These are phyloP conservation scores for Andrena chrysosceles DNA, from an alignment of 2,888 invertebrate genomes.

Conservation along the genomic window DNA sequence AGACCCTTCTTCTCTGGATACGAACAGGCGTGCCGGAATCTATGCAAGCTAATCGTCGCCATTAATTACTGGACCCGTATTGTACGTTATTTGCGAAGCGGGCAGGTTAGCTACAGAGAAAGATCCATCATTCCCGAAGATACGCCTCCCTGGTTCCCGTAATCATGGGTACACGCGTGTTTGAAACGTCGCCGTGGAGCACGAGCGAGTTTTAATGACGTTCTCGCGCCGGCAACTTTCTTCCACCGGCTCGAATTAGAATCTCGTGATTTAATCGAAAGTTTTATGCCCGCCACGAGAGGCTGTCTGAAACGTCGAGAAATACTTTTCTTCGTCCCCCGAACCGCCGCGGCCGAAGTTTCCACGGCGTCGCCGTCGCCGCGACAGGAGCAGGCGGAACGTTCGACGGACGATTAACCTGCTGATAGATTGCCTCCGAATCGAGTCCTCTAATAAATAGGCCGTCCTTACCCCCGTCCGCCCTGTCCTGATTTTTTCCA, in stretches of 20 bases:
- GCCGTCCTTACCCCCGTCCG: constrained; percentile 41
- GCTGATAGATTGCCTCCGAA: constrained; percentile 67
- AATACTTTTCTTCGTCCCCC: constrained; percentile 19
- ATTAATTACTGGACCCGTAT: constrained; percentile 72
- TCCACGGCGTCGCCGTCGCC: constrained; percentile 14
- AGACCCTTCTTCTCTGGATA: constrained; percentile 27
- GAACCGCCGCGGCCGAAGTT: constrained; percentile 18
- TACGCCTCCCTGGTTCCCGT: constrained; percentile 62
- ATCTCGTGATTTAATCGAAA: constrained; percentile 53
- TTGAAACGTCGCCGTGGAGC: constrained; percentile 33
- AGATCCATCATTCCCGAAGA: constrained; percentile 66
- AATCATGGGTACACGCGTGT: constrained; percentile 54
- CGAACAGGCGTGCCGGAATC: constrained; percentile 44
- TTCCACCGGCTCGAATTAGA: constrained; percentile 42
- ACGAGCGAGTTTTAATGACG: constrained; percentile 57
- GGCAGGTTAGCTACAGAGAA: constrained; percentile 51
- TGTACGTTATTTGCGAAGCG: constrained; percentile 55
- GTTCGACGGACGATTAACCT: constrained; percentile 68
- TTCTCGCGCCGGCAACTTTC: constrained; percentile 41
- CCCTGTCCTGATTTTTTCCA: constrained; percentile 38
- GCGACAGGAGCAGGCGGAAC: constrained; percentile 37
- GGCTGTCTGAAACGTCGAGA: constrained; percentile 15
- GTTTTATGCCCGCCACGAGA: constrained; percentile 26
- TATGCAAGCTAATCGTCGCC: constrained; percentile 65
- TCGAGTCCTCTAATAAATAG: constrained; percentile 65